These are phyloP conservation scores for Amorpha juglandis DNA, from an alignment of 2,888 invertebrate genomes.

Conservation along the genomic window DNA sequence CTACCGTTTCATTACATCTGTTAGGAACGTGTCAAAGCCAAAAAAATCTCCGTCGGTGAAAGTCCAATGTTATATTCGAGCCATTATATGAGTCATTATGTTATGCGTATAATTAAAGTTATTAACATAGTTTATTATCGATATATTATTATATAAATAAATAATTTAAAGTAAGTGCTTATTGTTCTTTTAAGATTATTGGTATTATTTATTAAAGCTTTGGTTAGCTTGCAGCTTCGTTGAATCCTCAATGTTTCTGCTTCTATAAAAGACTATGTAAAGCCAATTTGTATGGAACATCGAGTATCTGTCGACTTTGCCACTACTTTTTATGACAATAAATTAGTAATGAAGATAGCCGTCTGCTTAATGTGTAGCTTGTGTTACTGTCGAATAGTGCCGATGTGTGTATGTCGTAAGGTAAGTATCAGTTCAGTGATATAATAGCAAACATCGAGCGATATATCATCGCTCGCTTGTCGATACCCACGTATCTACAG, in stretches of 20 bases:
- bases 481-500: too few relatives aligned
- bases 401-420: not conserved
- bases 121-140: slow-evolving; percentile 25
- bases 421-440: not conserved
- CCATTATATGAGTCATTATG: slow-evolving; percentile 31
- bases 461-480: too few relatives aligned
- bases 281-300: not conserved
- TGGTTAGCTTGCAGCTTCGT: not conserved
- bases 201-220: slow-evolving; percentile 24
- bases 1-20: not conserved
- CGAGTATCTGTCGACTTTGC: slow-evolving; percentile 19
- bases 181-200: slow-evolving; percentile 19
- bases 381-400: slow-evolving; percentile 17
- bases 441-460: not conserved
- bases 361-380: slow-evolving; percentile 12
- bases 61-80: slow-evolving; percentile 28
- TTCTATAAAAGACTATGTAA: not conserved
- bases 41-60: slow-evolving; percentile 7
- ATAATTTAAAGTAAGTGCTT: slow-evolving; percentile 24
- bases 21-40: slow-evolving; percentile 10
- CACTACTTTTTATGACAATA: slow-evolving; percentile 23
- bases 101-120: slow-evolving; percentile 25
- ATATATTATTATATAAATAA: slow-evolving; percentile 22
- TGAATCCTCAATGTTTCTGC: not conserved
- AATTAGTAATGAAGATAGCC: slow-evolving; percentile 19